phyloP scores from a whole-genome alignment of 1,140 invertebrate species.

The Solenopsis fugax region DNA sequence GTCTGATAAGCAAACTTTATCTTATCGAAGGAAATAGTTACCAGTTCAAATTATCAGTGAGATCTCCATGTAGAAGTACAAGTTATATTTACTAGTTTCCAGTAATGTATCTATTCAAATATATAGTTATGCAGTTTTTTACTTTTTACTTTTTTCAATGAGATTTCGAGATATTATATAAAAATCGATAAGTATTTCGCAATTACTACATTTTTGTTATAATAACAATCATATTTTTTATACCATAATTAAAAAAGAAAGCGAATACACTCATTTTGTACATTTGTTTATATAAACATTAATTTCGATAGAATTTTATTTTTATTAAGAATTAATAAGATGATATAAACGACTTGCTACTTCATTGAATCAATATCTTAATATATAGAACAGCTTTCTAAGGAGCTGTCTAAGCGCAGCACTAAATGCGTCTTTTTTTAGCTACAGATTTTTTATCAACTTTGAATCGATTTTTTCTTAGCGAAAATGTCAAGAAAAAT shows the following conservation, averaged over 20 bases:
- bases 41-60: background rate
- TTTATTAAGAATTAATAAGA: background rate
- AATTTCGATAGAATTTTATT: background rate
- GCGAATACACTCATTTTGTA: too few species aligned
- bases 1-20: background rate
- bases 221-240: background rate
- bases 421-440: background rate
- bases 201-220: constrained; percentile 11
- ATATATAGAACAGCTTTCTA: background rate
- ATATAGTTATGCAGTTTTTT: background rate
- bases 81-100: background rate
- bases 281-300: background rate
- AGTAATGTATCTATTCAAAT: background rate
- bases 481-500: background rate
- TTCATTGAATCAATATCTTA: background rate
- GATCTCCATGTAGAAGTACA: background rate
- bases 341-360: background rate
- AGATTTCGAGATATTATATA: background rate
- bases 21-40: constrained; percentile 3
- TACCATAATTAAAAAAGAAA: background rate
- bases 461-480: background rate
- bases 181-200: background rate
- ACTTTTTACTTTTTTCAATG: background rate
- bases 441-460: background rate
- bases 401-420: too few species aligned